phyloP scores from a whole-genome alignment of 1,140 invertebrate genomes.

The Philotrypesis tridentata region DNA sequence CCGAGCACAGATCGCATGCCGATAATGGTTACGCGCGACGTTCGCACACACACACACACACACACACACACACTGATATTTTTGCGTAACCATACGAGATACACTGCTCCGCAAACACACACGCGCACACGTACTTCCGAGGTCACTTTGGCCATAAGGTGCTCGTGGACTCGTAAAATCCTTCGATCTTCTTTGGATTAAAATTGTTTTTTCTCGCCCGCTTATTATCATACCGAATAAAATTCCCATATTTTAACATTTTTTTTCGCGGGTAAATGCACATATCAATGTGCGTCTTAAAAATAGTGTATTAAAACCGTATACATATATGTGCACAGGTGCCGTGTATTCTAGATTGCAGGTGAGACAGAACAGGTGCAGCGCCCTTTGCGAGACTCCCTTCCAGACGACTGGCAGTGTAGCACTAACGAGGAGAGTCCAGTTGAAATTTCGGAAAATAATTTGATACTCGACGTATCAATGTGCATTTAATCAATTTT shows the following conservation, averaged over 20 bases:
- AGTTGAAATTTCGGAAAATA: too few relatives aligned
- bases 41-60: slow-evolving; percentile 18
- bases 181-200: slow-evolving; percentile 1
- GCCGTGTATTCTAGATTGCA: not conserved
- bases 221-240: not conserved
- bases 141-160: slow-evolving; percentile 19
- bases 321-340: not conserved
- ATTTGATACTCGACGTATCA: too few relatives aligned
- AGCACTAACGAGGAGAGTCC: too few relatives aligned
- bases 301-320: not conserved
- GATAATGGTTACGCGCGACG: slow-evolving; percentile 20
- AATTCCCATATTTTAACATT: not conserved
- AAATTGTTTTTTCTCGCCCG: not conserved
- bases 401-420: too few relatives aligned
- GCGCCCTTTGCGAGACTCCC: not conserved
- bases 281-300: not conserved
- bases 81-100: slow-evolving; percentile 34
- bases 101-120: not conserved
- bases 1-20: slow-evolving; percentile 29
- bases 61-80: slow-evolving; percentile 36
- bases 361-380: slow-evolving; percentile 3
- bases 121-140: too few relatives aligned
- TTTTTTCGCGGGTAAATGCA: not conserved
- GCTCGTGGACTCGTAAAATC: not conserved
- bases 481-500: too few relatives aligned